Base-by-base conservation (phyloP, 1,140 invertebrate species). In the Nixonia krombeini region DNA sequence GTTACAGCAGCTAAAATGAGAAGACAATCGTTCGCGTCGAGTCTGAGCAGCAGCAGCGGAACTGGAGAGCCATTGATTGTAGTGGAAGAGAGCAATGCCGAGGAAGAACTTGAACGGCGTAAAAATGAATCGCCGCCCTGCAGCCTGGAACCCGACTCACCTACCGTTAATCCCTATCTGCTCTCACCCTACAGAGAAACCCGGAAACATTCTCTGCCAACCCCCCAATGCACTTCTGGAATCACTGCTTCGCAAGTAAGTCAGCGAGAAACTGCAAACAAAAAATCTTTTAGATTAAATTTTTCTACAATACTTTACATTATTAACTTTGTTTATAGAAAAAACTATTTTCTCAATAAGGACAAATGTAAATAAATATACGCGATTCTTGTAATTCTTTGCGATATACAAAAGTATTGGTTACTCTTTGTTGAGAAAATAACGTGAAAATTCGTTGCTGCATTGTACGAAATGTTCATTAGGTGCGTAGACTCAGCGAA, bases 181-280 rank as follows among this genome's bases (percentile, higher is more conserved):
- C 80, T 94, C 5, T 93, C 91, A 2, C 93, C 93, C 0, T 94
- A 91, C 88, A 86, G 91, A 17, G 90, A 91, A 51, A 88, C 89
- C 1, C 87, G 93, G 42, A 94, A 94, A 75, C 90, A 93, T 69
- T 94, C 92, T 4, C 82, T 94, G 63, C 93, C 93, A 1, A 93
- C 92, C 0, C 92, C 92, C 5, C 90, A 92, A 64, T 93, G 93
- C 66, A 92, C 91, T 37, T 89, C 91, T 23, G 93, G 93, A 31
- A 93, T 93, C 63, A 94, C 92, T 6, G 93, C 93, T 26, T 93
- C 92, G 49, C 93, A 94, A 87, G 91, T 90, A 71, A 66, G 15
- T n/a, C n/a, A n/a, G n/a, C n/a, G n/a, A n/a, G n/a, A n/a, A n/a
- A n/a, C n/a, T n/a, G n/a, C n/a, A n/a, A n/a, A n/a, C n/a, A n/a